Conservation (phyloP, 2,888 invertebrate genomes). For the Amorpha juglandis region DNA sequence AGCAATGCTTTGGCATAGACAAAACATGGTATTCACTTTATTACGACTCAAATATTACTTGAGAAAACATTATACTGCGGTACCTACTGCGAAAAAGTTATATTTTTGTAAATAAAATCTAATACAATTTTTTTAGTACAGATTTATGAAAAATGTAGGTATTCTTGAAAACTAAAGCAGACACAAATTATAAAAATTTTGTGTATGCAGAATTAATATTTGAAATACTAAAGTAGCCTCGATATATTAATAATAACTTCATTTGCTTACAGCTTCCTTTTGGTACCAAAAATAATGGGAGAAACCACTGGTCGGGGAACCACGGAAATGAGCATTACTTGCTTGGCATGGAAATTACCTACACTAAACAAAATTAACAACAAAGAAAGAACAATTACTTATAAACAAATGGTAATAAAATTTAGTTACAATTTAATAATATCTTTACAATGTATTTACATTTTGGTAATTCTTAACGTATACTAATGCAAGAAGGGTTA, state of each 20-base stretch:
- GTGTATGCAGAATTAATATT: slow-evolving; percentile 16
- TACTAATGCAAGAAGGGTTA: slow-evolving; percentile 77
- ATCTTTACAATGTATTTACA: slow-evolving; percentile 83
- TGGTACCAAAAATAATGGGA: slow-evolving; percentile 18
- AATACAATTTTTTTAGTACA: not conserved
- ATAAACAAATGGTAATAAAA: slow-evolving; percentile 82
- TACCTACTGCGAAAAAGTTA: not conserved
- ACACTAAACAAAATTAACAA: slow-evolving; percentile 81
- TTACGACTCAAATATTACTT: slow-evolving; percentile 32
- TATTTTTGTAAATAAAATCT: not conserved
- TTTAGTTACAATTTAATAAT: slow-evolving; percentile 80
- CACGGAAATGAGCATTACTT: slow-evolving; percentile 52
- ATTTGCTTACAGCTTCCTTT: slow-evolving; percentile 21
- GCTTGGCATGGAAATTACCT: slow-evolving; percentile 39
- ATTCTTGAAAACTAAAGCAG: not conserved
- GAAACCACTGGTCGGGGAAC: slow-evolving; percentile 49
- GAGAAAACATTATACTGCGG: slow-evolving; percentile 11
- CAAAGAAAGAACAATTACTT: slow-evolving; percentile 81
- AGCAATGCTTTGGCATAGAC: slow-evolving; percentile 85
- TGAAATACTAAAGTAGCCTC: slow-evolving; percentile 25
- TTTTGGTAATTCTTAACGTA: slow-evolving; percentile 80
- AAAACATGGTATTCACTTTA: slow-evolving; percentile 75
- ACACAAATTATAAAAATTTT: not conserved
- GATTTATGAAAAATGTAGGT: not conserved
- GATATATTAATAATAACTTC: slow-evolving; percentile 10